phyloP scores from a whole-genome alignment of 2,888 invertebrate species.

The Rhimphoctona megacephalus region DNA sequence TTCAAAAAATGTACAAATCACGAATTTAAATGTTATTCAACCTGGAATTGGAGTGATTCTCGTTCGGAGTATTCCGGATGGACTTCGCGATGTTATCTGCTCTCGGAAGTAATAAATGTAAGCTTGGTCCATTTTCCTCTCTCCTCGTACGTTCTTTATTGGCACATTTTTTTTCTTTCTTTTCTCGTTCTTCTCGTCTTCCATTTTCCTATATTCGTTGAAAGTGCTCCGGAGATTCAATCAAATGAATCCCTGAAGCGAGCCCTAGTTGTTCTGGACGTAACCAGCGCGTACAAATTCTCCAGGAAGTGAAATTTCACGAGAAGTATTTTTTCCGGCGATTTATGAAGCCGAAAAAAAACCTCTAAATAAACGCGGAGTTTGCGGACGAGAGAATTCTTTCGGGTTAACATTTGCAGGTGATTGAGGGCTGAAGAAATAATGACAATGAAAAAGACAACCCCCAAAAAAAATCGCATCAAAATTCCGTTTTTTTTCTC shows the following conservation, averaged over 20 bases:
- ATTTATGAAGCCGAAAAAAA: not conserved
- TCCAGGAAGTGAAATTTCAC: not conserved
- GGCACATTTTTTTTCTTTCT: not conserved
- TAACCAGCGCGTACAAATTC: not conserved
- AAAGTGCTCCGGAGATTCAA: conserved; percentile 32
- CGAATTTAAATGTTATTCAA: not conserved
- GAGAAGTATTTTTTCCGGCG: not conserved
- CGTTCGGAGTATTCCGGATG: not conserved
- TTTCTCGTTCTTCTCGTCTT: not conserved
- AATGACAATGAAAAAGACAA: not conserved
- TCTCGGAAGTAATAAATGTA: conserved; percentile 4
- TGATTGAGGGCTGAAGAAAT: not conserved
- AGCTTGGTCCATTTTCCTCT: not conserved
- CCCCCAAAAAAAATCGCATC: not conserved
- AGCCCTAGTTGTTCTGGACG: not conserved
- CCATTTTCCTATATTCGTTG: conserved; percentile 2
- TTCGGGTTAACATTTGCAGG: not conserved
- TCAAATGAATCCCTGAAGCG: conserved; percentile 19
- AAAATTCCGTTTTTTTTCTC: not conserved
- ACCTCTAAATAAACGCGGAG: not conserved
- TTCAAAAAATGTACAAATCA: not conserved
- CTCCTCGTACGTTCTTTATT: not conserved
- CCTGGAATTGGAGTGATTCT: not conserved
- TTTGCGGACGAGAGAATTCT: not conserved
- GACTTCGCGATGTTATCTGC: not conserved